These are phyloP conservation scores for Amphimallon solstitiale DNA, from an alignment of 2,888 invertebrate genomes.

Conservation along the genomic window DNA sequence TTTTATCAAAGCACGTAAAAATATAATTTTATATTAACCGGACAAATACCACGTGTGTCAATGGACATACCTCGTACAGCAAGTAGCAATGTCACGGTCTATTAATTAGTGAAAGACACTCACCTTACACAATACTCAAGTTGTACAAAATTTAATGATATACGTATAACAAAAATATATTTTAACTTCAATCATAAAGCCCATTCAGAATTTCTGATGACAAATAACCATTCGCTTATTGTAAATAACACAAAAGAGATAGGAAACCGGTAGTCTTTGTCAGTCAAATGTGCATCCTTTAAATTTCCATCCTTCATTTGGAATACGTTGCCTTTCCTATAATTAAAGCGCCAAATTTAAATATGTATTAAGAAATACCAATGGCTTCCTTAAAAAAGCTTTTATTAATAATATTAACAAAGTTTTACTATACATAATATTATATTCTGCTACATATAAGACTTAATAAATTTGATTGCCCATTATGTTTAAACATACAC, in stretches of 20 bases:
- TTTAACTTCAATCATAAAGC: constrained; percentile 43
- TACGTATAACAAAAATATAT: constrained; percentile 43
- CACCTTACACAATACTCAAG: constrained; percentile 47
- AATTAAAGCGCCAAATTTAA: constrained; percentile 12
- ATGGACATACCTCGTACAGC: constrained; percentile 40
- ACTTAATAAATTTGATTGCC: no score
- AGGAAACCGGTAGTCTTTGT: constrained; percentile 46
- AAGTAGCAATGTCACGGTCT: constrained; percentile 41
- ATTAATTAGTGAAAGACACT: constrained; percentile 43
- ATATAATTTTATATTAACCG: neutral
- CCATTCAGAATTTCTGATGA: constrained; percentile 46
- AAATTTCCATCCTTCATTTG: constrained; percentile 41
- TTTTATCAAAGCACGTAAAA: neutral
- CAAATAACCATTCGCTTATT: constrained; percentile 41
- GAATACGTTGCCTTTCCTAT: constrained; percentile 45
- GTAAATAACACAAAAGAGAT: constrained; percentile 39
- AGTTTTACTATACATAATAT: no score
- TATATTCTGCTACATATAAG: no score
- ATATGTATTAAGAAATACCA: no score
- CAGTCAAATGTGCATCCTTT: constrained; percentile 45
- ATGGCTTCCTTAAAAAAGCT: no score
- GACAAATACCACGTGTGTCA: constrained; percentile 44
- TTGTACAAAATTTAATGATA: constrained; percentile 47
- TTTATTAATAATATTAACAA: no score
- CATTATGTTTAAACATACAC: no score